Evolutionary conservation across 2,797 vertebrate species (phyloP).

Genomic region (Melopsittacus undulatus): DNA sequence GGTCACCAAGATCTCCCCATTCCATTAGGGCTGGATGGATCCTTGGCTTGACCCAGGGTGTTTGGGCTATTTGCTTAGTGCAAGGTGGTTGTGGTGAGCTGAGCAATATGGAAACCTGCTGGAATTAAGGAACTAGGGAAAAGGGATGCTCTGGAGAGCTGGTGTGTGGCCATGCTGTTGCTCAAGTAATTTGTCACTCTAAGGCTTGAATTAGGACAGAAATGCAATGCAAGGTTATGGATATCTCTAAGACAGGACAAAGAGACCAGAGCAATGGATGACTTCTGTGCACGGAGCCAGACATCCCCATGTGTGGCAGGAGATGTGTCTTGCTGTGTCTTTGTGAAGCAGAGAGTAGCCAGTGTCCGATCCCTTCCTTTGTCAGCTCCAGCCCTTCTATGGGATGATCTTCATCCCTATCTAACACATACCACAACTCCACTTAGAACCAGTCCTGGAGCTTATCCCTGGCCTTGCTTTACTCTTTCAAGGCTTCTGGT

Average conservation of each 20-base stretch:
- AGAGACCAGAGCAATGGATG: background rate
- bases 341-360: background rate
- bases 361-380: background rate
- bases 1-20: background rate
- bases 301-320: background rate
- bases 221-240: background rate
- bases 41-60: background rate
- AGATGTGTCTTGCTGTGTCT: background rate
- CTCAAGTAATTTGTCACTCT: background rate
- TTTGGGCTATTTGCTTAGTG: background rate
- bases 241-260: background rate
- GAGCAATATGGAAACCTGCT: background rate
- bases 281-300: background rate
- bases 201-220: background rate
- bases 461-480: background rate
- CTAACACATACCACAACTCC: background rate
- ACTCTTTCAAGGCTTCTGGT: background rate
- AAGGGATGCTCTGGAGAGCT: background rate
- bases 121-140: background rate
- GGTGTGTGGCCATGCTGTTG: background rate
- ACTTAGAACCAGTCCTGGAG: background rate
- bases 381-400: background rate
- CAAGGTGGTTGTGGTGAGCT: background rate
- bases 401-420: background rate
- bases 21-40: background rate